A percentile compares a stretch with the other conserved stretches of the same genome.
These are phyloP conservation scores for Merops nubicus DNA, from an alignment of 2,113 vertebrate species.

Conservation along the genomic window DNA sequence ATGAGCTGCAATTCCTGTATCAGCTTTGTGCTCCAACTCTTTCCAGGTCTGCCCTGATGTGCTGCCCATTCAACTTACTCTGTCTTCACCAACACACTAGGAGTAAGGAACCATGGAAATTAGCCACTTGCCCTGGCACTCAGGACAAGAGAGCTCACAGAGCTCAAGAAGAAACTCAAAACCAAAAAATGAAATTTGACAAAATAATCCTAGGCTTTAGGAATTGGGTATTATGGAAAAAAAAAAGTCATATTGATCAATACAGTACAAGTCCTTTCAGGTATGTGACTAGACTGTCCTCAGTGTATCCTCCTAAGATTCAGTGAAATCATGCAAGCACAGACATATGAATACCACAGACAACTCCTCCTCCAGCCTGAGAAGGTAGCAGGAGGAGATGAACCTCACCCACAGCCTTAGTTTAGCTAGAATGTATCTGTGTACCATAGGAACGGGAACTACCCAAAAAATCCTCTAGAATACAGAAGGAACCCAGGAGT, in stretches of 20 bases:
- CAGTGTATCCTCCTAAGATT: not conserved
- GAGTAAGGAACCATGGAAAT: not conserved
- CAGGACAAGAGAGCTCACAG: not conserved
- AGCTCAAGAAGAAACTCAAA: not conserved
- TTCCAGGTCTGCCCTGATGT: not conserved
- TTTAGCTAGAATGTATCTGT: not conserved
- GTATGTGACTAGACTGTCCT: not conserved
- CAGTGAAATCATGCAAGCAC: not conserved
- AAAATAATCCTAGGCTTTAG: not conserved
- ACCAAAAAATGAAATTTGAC: not conserved
- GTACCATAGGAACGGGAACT: not conserved
- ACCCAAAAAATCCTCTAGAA: not conserved
- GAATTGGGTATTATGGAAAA: not conserved
- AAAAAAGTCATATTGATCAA: not conserved
- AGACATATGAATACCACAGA: not conserved
- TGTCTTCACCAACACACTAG: not conserved
- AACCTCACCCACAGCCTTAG: slow-evolving; percentile 19
- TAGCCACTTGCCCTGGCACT: not conserved
- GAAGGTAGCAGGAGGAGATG: not conserved
- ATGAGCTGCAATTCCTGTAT: not conserved
- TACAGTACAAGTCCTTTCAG: not conserved
- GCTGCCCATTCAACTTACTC: not conserved
- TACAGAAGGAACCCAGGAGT: not conserved
- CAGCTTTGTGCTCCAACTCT: not conserved
- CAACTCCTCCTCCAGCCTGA: slow-evolving; percentile 24